These are phyloP conservation scores for Calephelis virginiensis DNA, from an alignment of 1,140 invertebrate genomes.

Conservation along the genomic window DNA sequence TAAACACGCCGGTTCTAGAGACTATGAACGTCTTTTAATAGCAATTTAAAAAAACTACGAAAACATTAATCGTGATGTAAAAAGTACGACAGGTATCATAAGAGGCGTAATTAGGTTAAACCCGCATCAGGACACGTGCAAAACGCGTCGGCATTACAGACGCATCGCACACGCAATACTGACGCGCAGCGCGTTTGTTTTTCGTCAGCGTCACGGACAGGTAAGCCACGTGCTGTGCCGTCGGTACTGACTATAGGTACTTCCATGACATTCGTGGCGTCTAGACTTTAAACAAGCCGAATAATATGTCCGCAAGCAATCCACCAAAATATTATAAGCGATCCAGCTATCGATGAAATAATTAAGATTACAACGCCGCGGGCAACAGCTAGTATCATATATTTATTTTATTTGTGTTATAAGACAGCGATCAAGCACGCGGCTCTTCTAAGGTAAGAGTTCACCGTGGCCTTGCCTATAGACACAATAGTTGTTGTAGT, in stretches of 20 bases:
- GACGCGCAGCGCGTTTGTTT: conserved; percentile 8
- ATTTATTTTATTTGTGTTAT: too few relatives aligned
- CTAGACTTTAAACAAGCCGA: not conserved
- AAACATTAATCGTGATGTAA: not conserved
- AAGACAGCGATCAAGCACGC: too few relatives aligned
- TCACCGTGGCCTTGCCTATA: too few relatives aligned
- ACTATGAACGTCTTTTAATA: too few relatives aligned
- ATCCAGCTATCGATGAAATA: not conserved
- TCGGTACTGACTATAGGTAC: not conserved
- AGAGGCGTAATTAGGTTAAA: not conserved
- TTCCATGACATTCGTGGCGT: not conserved
- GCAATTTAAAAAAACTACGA: too few relatives aligned
- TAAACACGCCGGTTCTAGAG: too few relatives aligned
- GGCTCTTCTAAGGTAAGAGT: too few relatives aligned
- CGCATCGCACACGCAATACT: conserved; percentile 7
- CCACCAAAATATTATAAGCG: not conserved
- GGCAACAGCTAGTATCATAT: too few relatives aligned
- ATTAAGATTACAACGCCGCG: too few relatives aligned
- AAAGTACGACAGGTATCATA: not conserved
- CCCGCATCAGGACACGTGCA: not conserved
- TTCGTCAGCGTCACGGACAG: conserved; percentile 1
- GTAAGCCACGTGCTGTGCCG: conserved; percentile 1
- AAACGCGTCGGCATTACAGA: conserved; percentile 8
- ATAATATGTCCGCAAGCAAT: not conserved
- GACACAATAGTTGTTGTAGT: too few relatives aligned